Base-by-base conservation (phyloP, 2,797 vertebrate species). In the Australoheros facetus region DNA sequence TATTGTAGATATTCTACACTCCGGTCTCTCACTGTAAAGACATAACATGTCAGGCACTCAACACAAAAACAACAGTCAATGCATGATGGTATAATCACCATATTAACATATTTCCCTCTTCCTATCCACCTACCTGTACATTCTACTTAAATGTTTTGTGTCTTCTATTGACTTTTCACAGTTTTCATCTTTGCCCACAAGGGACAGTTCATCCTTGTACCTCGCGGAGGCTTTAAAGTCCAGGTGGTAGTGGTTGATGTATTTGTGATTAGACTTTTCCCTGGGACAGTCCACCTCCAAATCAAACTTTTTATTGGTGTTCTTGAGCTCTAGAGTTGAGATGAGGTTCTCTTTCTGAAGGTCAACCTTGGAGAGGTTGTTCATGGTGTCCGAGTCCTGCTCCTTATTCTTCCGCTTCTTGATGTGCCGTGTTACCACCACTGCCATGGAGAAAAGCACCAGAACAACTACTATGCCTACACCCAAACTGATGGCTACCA, bases 1-100 rank as follows among this genome's bases (percentile, higher is more conserved):
- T 97, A 99, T 97, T 45, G 98, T 97, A 94, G 98, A 98, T 98
- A 99, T 97, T 93, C 96, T 98, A 97, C 98, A 98, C 95, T 97
- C 97, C 1, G 97, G 97, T 90, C 97, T 97, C 95, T 98, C 96
- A 94, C 97, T 99, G 94, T 78, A 66, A 78, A 92, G 58, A 91
- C 7, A 85, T 21, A 58, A 28, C 3, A 26, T 7, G 56, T 91
- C 26, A 84, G 51, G 71, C 73, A 26, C 2, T 56, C 3, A 53
- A 73, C 26, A 83, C 32, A 71, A 64, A 78, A 66, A 82, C 30
- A 30, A 23, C 45, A 4, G 39, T 7, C 28, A 62, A 4, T 32
- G 45, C 53, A 72, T 30, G 17, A 14, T 51, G 34, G 14, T 42
- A 3, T 11, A 17, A 2, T 56, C 7, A 73, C 16, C 12, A 66